Base-by-base conservation (phyloP, 2,888 invertebrate species). In the Hypomecis punctinalis region DNA sequence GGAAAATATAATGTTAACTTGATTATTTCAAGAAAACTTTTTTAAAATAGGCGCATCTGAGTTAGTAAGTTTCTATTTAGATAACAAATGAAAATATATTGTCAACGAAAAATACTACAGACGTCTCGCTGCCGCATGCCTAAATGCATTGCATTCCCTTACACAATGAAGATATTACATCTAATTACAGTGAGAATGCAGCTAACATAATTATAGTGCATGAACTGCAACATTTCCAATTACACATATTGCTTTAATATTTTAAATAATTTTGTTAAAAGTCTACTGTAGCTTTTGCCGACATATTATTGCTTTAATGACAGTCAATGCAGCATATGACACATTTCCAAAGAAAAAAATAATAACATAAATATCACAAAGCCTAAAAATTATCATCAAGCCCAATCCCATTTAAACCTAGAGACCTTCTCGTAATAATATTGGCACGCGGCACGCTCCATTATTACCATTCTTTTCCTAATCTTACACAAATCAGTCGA, bases 401-500 rank as follows among this genome's bases (percentile, higher is more conserved):
- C 76, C 77, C 70, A 66, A 71, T 73, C 74, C 78, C 63, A 65
- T 69, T 67, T 68, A 71, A 71, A 68, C 67, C 71, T 70, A 76
- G 70, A 74, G 70, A 76, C 74, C 69, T 60, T 78, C 73, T 67
- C 72, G 73, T 79, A 82, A 78, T 76, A 76, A 82, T 74, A 83
- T 87, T 87, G 87, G 88, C 91, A 90, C 83, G 82, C 86, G 82
- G 86, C 89, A 83, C 80, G 77, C 81, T 83, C 71, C 79, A 79
- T 80, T 76, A 75, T 76, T 76, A 76, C 76, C 79, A 73, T 79
- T 80, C 65, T 75, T 77, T 76, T 78, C 77, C 78, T 82, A 83
- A 79, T 78, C 86, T 85, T 88, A 90, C 80, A 74, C 78, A 85
- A 88, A 78, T 89, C 89, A 90, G 88, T 90, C 89, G 85, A 84